A percentile compares a stretch with the other conserved stretches of the same genome.
Evolutionary conservation across 2,888 invertebrate genomes (phyloP).

Genomic region (Encarsia formosa): DNA sequence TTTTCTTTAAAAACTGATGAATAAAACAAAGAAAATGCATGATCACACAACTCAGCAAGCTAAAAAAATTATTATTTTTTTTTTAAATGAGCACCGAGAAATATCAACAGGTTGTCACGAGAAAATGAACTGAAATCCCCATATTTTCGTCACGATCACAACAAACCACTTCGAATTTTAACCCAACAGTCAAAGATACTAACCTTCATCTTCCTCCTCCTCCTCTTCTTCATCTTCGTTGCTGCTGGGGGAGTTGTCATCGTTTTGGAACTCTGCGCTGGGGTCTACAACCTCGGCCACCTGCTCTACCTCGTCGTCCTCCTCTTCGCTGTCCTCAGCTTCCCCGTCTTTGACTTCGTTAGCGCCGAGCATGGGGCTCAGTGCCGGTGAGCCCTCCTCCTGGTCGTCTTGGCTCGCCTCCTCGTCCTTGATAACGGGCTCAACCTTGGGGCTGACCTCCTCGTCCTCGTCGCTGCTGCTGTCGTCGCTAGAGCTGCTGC

Average conservation of each 20-base stretch:
- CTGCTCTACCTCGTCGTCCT: constrained; percentile 14
- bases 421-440: constrained; percentile 24
- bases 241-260: constrained; percentile 12
- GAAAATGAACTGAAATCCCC: too few species aligned
- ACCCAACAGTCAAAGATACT: too few species aligned
- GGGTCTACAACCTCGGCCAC: constrained; percentile 23
- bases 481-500: constrained; percentile 16
- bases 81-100: too few species aligned
- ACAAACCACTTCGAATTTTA: constrained; percentile 13
- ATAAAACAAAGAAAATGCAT: too few species aligned
- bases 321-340: constrained; percentile 16
- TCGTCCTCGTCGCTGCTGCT: constrained; percentile 14
- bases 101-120: too few species aligned
- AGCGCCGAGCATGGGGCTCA: constrained; percentile 46
- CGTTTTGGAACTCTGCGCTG: constrained; percentile 17
- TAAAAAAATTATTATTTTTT: too few species aligned
- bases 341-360: neutral
- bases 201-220: constrained; percentile 15
- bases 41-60: too few species aligned
- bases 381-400: constrained; percentile 43
- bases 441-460: neutral
- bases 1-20: too few species aligned
- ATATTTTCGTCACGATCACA: too few species aligned
- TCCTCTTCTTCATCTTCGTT: constrained; percentile 15
- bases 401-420: constrained; percentile 34